These are phyloP conservation scores for Tetheella fluctuosa DNA, from an alignment of 2,888 invertebrate species.

Conservation along the genomic window DNA sequence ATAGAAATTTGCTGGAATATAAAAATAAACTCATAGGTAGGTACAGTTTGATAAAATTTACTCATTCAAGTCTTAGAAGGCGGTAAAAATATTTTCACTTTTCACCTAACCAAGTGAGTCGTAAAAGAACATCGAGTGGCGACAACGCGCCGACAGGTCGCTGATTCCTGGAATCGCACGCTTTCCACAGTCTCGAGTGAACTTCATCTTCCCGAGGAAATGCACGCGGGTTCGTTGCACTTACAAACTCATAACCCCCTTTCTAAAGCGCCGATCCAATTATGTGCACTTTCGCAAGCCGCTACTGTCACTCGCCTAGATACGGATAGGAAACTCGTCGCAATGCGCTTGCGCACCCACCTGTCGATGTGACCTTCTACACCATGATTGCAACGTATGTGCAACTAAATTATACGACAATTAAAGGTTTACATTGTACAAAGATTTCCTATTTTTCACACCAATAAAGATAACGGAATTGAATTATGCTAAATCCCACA, in stretches of 20 bases:
- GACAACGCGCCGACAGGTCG: constrained; percentile 45
- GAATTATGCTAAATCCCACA: too few species aligned
- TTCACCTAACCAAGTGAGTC: constrained; percentile 61
- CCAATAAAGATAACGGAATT: not conserved
- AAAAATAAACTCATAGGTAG: not conserved
- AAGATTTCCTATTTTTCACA: not conserved
- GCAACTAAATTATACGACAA: constrained; percentile 24
- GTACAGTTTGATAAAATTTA: not conserved
- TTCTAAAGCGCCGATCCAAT: constrained; percentile 84
- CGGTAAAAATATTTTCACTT: constrained; percentile 64
- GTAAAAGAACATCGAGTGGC: constrained; percentile 52
- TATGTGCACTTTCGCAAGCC: constrained; percentile 84
- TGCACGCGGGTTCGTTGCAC: constrained; percentile 82
- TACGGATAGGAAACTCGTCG: constrained; percentile 79
- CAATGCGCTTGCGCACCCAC: constrained; percentile 72
- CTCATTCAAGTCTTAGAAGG: too few species aligned
- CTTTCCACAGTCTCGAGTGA: constrained; percentile 70
- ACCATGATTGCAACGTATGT: constrained; percentile 28
- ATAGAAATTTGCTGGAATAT: not conserved
- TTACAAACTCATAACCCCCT: constrained; percentile 84
- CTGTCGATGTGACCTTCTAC: constrained; percentile 56
- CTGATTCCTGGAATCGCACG: constrained; percentile 76
- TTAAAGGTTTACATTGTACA: constrained; percentile 13
- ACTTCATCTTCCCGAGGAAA: constrained; percentile 81
- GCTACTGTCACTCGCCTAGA: constrained; percentile 84